These are phyloP conservation scores for Apis florea DNA, from an alignment of 1,140 invertebrate species.

Conservation along the genomic window DNA sequence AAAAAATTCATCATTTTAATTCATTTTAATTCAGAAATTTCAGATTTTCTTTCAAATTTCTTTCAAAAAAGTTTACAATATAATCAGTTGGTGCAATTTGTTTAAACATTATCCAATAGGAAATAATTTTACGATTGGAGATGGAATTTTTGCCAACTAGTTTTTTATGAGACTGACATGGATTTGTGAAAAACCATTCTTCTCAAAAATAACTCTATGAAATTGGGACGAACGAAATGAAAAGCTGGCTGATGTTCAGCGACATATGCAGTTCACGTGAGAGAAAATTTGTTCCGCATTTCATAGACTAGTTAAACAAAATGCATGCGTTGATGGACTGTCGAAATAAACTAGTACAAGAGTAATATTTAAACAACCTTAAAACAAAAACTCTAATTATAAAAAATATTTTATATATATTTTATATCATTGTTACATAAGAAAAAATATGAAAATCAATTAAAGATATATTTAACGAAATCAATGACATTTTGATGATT, in stretches of 20 bases:
- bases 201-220: slow-evolving; percentile 48
- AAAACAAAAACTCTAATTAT: background rate
- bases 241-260: slow-evolving; percentile 46
- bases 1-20: background rate
- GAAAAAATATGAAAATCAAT: background rate
- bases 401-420: background rate
- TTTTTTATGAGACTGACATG: slow-evolving; percentile 26
- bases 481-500: slow-evolving; percentile 5
- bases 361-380: background rate
- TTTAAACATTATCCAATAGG: background rate
- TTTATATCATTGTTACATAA: background rate
- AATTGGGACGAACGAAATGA: slow-evolving; percentile 50
- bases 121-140: background rate
- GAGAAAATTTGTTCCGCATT: slow-evolving; percentile 11
- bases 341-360: background rate
- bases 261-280: slow-evolving; percentile 39
- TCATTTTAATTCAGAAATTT: background rate
- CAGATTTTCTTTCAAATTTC: background rate
- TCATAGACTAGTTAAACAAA: slow-evolving; percentile 26
- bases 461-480: background rate
- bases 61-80: background rate
- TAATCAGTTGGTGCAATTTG: background rate
- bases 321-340: too few species aligned
- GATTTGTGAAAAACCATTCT: slow-evolving; percentile 32
- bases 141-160: slow-evolving; percentile 27